Evolutionary conservation across 1,140 invertebrate genomes (phyloP).

Genomic region (Penaeus indicus): DNA sequence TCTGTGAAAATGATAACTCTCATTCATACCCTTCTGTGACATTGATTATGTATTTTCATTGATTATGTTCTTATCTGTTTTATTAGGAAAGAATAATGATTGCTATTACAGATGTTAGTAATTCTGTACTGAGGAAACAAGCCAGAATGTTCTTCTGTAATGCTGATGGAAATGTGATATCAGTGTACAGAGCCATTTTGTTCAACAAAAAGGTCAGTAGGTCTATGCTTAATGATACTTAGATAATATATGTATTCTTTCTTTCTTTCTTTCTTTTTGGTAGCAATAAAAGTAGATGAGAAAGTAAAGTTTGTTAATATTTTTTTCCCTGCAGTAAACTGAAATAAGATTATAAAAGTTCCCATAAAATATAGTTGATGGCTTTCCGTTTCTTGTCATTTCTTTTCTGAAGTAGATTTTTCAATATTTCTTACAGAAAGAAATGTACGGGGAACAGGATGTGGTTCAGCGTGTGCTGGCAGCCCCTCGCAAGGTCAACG

Average conservation of each 20-base stretch:
- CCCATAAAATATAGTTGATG: not conserved
- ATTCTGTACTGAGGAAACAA: slow-evolving; percentile 21
- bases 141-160: slow-evolving; percentile 49
- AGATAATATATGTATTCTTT: not conserved
- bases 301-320: too few species aligned
- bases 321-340: too few species aligned
- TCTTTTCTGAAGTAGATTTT: not conserved
- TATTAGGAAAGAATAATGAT: not conserved
- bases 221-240: not conserved
- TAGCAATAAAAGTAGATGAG: too few species aligned
- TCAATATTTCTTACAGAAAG: slow-evolving; percentile 15
- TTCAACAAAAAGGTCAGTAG: slow-evolving; percentile 35
- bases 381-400: not conserved
- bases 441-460: slow-evolving; percentile 47
- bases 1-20: too few species aligned
- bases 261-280: not conserved
- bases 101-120: slow-evolving; percentile 33
- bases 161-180: slow-evolving; percentile 53
- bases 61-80: too few species aligned
- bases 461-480: slow-evolving; percentile 33
- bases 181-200: slow-evolving; percentile 43
- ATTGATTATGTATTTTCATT: too few species aligned
- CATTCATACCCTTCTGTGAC: too few species aligned
- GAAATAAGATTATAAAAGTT: too few species aligned
- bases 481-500: not conserved